phyloP scores from a whole-genome alignment of 1,140 invertebrate genomes.

The Megathymus violae region DNA sequence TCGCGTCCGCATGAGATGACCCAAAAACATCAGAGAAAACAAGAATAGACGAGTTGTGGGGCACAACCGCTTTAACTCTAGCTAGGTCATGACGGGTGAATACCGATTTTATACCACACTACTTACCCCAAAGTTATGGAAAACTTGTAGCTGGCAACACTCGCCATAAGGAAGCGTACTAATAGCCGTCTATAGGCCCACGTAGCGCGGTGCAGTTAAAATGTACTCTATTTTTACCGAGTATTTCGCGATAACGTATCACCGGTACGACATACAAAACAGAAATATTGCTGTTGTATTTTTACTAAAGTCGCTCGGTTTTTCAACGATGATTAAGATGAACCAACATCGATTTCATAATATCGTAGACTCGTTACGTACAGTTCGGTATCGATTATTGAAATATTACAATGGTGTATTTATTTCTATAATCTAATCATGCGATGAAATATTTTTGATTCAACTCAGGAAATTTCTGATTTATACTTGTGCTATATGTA shows the following conservation, averaged over 20 bases:
- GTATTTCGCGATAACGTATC: slow-evolving; percentile 26
- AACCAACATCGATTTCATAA: background rate
- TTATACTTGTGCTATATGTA: no score
- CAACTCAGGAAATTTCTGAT: no score
- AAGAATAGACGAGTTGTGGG: slow-evolving; percentile 16
- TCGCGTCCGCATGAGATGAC: slow-evolving; percentile 29
- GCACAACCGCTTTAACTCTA: background rate
- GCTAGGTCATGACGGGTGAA: slow-evolving; percentile 19
- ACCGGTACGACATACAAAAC: slow-evolving; percentile 10
- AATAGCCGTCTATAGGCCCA: no score
- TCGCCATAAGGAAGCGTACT: slow-evolving; percentile 5
- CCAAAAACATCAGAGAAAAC: slow-evolving; percentile 37
- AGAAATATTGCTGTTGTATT: slow-evolving; percentile 19
- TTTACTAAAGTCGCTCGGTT: slow-evolving; percentile 21
- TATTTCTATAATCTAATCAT: no score
- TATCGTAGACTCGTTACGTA: no score
- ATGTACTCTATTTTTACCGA: slow-evolving; percentile 6
- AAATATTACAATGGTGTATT: no score
- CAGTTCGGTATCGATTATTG: no score
- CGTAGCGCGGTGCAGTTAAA: background rate
- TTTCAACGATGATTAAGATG: background rate
- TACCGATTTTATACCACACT: background rate
- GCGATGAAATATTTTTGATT: no score
- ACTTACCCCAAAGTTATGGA: background rate
- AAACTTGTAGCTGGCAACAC: background rate